Percentiles rank a stretch among this genome's conserved stretches.
These are phyloP conservation scores for Betta splendens DNA, from an alignment of 2,797 vertebrate species.

Conservation along the genomic window DNA sequence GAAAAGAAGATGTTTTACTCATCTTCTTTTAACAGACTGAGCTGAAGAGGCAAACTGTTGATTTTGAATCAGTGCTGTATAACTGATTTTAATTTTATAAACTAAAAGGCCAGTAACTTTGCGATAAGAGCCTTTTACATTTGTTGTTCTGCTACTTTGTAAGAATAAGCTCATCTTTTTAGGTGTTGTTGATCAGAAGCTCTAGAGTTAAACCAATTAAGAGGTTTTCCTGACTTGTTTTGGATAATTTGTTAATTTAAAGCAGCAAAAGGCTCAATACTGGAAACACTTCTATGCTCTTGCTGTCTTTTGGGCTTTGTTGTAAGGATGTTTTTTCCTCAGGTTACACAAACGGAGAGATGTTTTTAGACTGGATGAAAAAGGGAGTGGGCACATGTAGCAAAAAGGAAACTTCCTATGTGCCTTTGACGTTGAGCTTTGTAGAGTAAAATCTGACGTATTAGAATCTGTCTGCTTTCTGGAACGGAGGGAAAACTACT, in stretches of 20 bases:
- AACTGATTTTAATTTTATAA: not conserved
- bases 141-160: not conserved
- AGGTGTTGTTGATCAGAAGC: not conserved
- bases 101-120: not conserved
- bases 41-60: too few species aligned
- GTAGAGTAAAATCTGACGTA: conserved; percentile 12
- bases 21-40: not conserved
- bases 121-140: too few species aligned
- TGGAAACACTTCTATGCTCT: conserved; percentile 6
- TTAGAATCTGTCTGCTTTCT: conserved; percentile 21
- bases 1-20: conserved; percentile 20
- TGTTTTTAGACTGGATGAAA: conserved; percentile 11
- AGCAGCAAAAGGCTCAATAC: not conserved
- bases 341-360: conserved; percentile 53
- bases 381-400: conserved; percentile 42
- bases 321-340: too few species aligned
- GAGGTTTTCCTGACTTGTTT: not conserved
- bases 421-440: conserved; percentile 59
- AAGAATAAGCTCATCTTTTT: not conserved
- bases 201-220: not conserved
- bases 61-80: too few species aligned
- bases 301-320: conserved; percentile 43
- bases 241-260: not conserved
- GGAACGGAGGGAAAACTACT: conserved; percentile 46
- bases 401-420: conserved; percentile 55